Base-by-base conservation (phyloP, 2,888 invertebrate genomes). In the Patella depressa region DNA sequence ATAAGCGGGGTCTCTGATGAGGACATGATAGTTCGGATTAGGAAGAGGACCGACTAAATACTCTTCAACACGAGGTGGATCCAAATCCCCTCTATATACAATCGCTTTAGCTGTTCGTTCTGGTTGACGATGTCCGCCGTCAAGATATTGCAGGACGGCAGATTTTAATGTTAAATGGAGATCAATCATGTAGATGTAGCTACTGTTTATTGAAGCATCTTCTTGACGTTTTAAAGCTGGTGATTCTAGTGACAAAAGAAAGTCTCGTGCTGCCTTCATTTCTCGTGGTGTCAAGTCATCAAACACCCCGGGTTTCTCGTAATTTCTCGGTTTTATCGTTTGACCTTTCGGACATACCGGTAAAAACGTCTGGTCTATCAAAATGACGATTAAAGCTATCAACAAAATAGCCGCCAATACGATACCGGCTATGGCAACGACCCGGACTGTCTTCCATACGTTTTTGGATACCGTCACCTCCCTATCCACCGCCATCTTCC, bases 11-110 rank as follows among this genome's bases (percentile, higher is more conserved):
- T 86, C 88, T 75, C 84, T 81, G 9, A 86, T 83, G 12, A 82
- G 80, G 19, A 76, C 77, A 29, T 86, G 82, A 74, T 82, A 85
- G n/a, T 70, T 81, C 0, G 88, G 88, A 0, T 79, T 77, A 4
- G 88, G 88, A 17, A 89, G 75, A 2, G 87, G 87, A 2, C 87
- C 86, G 5, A 89, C 89, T 24, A 85, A 80, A 77, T 88, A 89
- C 76, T 89, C 89, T 76, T 89, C 88, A 2, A 89, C 86, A 19
- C 82, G 77, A 9, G 89, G 88, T 0, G 85, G 83, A 7, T 75
- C 76, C 34, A 83, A n/a, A 76, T 89, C 86, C 11, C 89, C 89
- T 14, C 89, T 79, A 53, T 85, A 84, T 15, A 89, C 78, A 0
- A 87, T 82, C 9, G 86, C 89, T 53, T 87, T 85, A 19, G 89